A percentile compares a stretch with the other conserved stretches of the same genome.
Conservation (phyloP, 2,797 vertebrate genomes). For the Uromys caudimaculatus region DNA sequence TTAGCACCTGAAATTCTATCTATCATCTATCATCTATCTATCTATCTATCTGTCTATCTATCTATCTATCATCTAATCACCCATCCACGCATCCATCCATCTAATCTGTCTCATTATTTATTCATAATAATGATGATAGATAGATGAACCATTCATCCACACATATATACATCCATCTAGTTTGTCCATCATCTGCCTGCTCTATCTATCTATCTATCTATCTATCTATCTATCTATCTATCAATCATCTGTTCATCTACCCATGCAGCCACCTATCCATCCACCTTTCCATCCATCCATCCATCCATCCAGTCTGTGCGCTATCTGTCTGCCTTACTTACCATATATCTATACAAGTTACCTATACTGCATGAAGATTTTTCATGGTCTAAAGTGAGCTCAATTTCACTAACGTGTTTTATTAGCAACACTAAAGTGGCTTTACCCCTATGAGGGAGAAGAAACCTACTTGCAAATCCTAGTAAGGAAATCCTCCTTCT, state of each 20-base stretch:
- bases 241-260: too few relatives aligned
- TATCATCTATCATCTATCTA: not conserved
- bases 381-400: not conserved
- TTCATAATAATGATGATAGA: too few relatives aligned
- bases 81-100: not conserved
- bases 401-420: not conserved
- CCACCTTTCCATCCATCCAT: not conserved
- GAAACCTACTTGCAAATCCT: conserved; percentile 41
- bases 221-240: too few relatives aligned
- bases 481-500: conserved; percentile 16
- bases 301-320: too few relatives aligned
- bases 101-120: too few relatives aligned
- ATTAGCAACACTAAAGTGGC: not conserved
- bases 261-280: not conserved
- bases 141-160: too few relatives aligned
- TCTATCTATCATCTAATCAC: too few relatives aligned
- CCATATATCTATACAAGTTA: not conserved
- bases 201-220: too few relatives aligned
- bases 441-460: not conserved
- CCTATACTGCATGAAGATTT: not conserved
- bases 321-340: not conserved
- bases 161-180: too few relatives aligned
- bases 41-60: too few relatives aligned
- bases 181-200: too few relatives aligned
- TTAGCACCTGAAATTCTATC: not conserved